Evolutionary conservation across 1,140 invertebrate genomes (phyloP), one percentile per base, ranked within the genome.

Genomic region (Calephelis nemesis): DNA sequence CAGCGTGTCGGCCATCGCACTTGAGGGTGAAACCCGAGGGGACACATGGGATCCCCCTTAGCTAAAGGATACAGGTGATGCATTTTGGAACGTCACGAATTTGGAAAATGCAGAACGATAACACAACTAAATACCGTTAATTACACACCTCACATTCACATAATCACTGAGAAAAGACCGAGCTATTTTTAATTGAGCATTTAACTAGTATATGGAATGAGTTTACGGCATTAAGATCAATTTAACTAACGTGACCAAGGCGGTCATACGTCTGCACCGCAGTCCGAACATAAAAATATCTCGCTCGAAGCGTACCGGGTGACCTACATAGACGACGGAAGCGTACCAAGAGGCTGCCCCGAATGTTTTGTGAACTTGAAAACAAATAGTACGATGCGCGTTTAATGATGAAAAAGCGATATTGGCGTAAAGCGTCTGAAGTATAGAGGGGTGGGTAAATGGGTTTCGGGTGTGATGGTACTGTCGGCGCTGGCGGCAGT

Each of bases 11-110:
- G 97, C 96, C 97, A 98, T 74, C 97, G 94, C 71, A 97, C 96
- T 93, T 98, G 97, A 19, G 97, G 97, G 92, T 98, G 96, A 85
- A 98, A 98, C n/a, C 97, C 97, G 81, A 98, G 92, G 39, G 97
- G 97, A 85, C 97, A 98, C 66, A 98, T 92, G 50, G 97, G 96
- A 85, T 98, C 97, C 67, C 96, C 96, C 92, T 96, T 97, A 74
- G 94, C 94, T 75, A 95, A 93, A 54, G 96, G 95, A 88, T 96
- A 96, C 83, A 96, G 88, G 88, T 96, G 96, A 93, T 96, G 95
- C 96, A 97, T 96, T 71, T 82, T 68, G 72, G 66, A 74, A 73
- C 71, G 69, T 63, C 58, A 70, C 67, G 72, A 65, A 62, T 69
- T 72, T 74, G 63, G 65, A 68, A 72, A 91, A 88, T 87, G 83